Conservation (phyloP, 2,888 invertebrate species). For the Campaea margaritaria region DNA sequence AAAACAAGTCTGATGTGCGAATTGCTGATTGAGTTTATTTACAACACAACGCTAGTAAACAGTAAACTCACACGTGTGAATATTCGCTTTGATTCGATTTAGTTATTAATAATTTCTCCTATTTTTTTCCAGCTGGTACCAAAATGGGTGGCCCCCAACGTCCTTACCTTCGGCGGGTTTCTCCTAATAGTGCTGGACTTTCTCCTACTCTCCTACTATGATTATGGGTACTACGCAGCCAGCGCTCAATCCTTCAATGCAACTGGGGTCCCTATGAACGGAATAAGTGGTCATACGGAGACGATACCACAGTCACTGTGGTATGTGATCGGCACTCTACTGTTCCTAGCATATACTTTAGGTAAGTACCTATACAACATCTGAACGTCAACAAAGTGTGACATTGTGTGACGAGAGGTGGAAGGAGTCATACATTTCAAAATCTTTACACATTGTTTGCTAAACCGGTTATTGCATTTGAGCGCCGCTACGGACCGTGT, state of each 20-base stretch:
- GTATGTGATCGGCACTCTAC: conserved; percentile 92
- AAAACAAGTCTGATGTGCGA: too few relatives aligned
- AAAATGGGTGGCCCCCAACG: conserved; percentile 98
- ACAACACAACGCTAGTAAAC: too few relatives aligned
- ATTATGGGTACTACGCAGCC: conserved; percentile 94
- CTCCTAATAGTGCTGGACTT: conserved; percentile 95
- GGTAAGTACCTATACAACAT: conserved; percentile 86
- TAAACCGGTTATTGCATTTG: too few relatives aligned
- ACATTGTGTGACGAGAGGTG: too few relatives aligned
- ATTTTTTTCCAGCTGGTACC: conserved; percentile 91
- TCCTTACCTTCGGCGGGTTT: conserved; percentile 97
- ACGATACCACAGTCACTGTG: conserved; percentile 94
- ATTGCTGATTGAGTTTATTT: too few relatives aligned
- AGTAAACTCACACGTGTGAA: too few relatives aligned
- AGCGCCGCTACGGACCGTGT: too few relatives aligned
- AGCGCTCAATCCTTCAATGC: conserved; percentile 75
- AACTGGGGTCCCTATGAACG: conserved; percentile 49
- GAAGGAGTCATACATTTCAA: too few relatives aligned
- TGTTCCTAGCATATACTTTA: conserved; percentile 97
- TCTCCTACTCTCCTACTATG: conserved; percentile 92
- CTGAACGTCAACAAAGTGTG: too few relatives aligned
- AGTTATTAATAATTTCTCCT: too few relatives aligned
- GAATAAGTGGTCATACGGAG: conserved; percentile 63
- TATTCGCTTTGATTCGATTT: too few relatives aligned
- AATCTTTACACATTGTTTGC: too few relatives aligned